These are phyloP conservation scores for Rhopalosiphum maidis DNA, from an alignment of 1,140 invertebrate species.

Conservation along the genomic window DNA sequence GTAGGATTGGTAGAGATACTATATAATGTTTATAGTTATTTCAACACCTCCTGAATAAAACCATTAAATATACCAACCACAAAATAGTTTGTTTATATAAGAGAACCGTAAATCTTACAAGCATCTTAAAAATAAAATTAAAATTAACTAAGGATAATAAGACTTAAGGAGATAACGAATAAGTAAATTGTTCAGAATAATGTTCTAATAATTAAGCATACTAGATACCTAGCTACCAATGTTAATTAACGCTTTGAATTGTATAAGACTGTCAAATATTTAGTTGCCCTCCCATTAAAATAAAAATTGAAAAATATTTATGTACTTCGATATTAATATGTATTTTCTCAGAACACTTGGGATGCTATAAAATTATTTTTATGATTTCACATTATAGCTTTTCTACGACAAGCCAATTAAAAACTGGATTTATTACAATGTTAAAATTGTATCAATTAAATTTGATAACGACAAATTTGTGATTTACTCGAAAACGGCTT, in stretches of 20 bases:
- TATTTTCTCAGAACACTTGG: neutral
- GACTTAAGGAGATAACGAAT: neutral
- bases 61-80: neutral
- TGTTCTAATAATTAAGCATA: neutral
- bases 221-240: neutral
- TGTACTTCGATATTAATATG: neutral
- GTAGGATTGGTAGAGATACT: neutral
- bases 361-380: neutral
- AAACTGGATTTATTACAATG: neutral
- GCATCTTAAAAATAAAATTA: neutral
- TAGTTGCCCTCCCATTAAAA: too few relatives aligned
- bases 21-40: neutral
- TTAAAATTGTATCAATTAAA: neutral
- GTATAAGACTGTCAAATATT: too few relatives aligned
- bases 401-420: neutral
- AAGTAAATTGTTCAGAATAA: neutral
- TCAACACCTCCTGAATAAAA: neutral
- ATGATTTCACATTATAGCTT: neutral
- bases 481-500: neutral
- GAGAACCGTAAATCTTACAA: neutral
- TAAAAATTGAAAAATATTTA: neutral
- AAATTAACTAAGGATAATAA: neutral
- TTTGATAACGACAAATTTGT: neutral
- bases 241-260: too few relatives aligned
- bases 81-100: neutral